Base-by-base conservation (phyloP, 2,113 vertebrate species). In the Tylochromis polylepis region DNA sequence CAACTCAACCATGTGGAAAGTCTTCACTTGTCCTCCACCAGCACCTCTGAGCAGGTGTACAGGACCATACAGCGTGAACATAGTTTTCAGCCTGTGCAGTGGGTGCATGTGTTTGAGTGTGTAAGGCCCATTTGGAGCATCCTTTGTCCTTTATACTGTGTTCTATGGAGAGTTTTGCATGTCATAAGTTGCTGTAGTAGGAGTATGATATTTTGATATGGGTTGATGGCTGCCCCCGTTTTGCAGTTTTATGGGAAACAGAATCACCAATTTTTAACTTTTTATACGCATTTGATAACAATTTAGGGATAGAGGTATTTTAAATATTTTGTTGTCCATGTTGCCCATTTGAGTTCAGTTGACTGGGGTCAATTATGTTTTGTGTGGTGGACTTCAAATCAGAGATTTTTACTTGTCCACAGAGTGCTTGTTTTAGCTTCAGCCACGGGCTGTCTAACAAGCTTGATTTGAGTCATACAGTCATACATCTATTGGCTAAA, bases 401-500 rank as follows among this genome's bases (percentile, higher is more conserved):
- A 1, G 29, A 60, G 29, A 4, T 60, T 8, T 60, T 11, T 34
- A 11, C 16, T 60, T 20, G 58, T 18, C 58, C 15, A 4, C 58
- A 18, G n/a, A n/a, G n/a, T 11, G 1, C 58, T 60, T 20, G 59
- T 60, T 60, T 60, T 60, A 60, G 29, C 9, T 60, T 60, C 59
- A 60, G 29, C 59, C 59, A 60, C 11, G 16, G 59, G 29, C 29
- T 9, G 3, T 11, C 29, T 34, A 11, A 34, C 59, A 62, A 20
- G 31, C 59, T 62, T 7, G 16, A 11, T 7, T 62, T 11, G 18
- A 34, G 15, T 18, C 58, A 34, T 34, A 34, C 58, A 60, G 16
- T n/a, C 9, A 0, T n/a, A n/a, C n/a, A 60, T 60, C 0, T 7
- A 27, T 34, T 62, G 59, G 29, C 29, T 62, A 20, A 62, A 60